Evolutionary conservation across 2,797 vertebrate genomes (phyloP).

Genomic region (Sciurus carolinensis): DNA sequence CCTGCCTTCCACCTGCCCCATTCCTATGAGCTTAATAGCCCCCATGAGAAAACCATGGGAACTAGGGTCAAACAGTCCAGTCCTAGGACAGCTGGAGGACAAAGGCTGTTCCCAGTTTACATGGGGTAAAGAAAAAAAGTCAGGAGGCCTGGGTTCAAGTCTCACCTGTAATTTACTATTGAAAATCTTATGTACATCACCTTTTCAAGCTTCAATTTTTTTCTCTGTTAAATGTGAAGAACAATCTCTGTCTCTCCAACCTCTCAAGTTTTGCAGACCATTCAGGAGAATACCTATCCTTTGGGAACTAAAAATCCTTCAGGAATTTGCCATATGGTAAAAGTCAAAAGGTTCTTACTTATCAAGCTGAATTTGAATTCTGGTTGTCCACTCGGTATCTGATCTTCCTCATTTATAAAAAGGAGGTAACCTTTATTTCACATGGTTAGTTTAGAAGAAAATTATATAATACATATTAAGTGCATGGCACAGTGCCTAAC

Average conservation of each 20-base stretch:
- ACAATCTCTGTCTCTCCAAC: background rate
- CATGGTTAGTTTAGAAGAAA: conserved; percentile 32
- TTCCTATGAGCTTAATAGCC: background rate
- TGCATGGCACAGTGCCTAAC: background rate
- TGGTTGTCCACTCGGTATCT: conserved; percentile 54
- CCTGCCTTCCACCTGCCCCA: background rate
- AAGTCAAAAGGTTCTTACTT: background rate
- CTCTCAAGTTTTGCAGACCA: background rate
- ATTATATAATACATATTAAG: conserved; percentile 63
- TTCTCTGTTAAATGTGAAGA: background rate
- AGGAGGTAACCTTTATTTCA: background rate
- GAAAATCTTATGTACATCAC: background rate
- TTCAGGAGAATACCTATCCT: background rate
- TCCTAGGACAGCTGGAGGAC: background rate
- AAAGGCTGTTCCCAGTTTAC: background rate
- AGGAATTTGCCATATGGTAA: background rate
- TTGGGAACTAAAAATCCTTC: background rate
- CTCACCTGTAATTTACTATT: background rate
- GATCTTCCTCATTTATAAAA: background rate
- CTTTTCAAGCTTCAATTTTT: conserved; percentile 22
- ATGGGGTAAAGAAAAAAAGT: background rate
- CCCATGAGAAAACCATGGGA: background rate
- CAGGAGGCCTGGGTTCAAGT: background rate
- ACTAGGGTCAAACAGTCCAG: background rate
- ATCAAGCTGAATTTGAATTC: conserved; percentile 49